Percentiles rank a stretch among this genome's conserved stretches.
phyloP scores from a whole-genome alignment of 1,140 invertebrate species.

The Drosophila triauraria region DNA sequence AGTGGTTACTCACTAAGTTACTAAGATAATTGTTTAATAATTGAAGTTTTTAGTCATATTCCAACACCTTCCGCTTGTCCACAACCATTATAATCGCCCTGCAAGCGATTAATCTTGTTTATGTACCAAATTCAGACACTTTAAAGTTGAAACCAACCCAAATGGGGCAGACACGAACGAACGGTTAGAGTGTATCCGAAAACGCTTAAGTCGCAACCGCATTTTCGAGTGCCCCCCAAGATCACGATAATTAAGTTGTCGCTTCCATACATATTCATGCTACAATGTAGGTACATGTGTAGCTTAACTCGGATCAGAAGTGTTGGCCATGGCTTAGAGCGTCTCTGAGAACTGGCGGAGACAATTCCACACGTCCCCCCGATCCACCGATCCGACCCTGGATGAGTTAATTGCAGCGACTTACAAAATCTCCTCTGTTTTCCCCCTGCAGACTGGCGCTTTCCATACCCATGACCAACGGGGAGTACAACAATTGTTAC shows the following conservation, averaged over 20 bases:
- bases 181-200: constrained; percentile 43
- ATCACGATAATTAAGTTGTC: constrained; percentile 63
- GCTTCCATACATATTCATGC: constrained; percentile 21
- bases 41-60: not conserved
- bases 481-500: constrained; percentile 87
- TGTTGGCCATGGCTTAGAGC: constrained; percentile 46
- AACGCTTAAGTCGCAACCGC: constrained; percentile 39
- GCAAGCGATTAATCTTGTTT: constrained; percentile 16
- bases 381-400: constrained; percentile 49
- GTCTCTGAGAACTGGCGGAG: constrained; percentile 46
- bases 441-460: constrained; percentile 80
- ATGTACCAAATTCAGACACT: constrained; percentile 4
- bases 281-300: constrained; percentile 17
- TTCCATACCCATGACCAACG: constrained; percentile 88
- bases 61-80: constrained; percentile 15
- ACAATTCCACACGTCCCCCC: constrained; percentile 43
- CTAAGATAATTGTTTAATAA: constrained; percentile 8
- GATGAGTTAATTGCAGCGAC: constrained; percentile 49
- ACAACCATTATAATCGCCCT: constrained; percentile 7
- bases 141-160: not conserved
- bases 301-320: constrained; percentile 19
- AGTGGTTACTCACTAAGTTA: not conserved
- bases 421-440: constrained; percentile 3
- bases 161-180: constrained; percentile 20
- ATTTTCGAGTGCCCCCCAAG: constrained; percentile 48